Evolutionary conservation across 2,113 vertebrate genomes (phyloP).

Genomic region (Conger conger): DNA sequence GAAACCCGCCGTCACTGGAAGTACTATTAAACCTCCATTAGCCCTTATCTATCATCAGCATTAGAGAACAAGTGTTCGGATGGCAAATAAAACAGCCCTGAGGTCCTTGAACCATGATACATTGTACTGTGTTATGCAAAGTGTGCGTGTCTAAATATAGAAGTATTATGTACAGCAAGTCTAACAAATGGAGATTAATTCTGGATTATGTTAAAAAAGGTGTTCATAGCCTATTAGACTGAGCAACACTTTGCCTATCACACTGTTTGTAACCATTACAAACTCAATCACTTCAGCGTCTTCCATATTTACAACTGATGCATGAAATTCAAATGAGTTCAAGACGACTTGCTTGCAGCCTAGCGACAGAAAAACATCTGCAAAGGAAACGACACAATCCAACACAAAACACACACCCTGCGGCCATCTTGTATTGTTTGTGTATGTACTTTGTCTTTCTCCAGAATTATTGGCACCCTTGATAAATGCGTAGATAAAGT

Average conservation of each 20-base stretch:
- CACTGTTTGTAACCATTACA: background rate
- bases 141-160: background rate
- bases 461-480: too few species aligned
- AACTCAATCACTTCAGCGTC: background rate
- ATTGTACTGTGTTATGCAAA: background rate
- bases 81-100: constrained; percentile 14
- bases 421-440: background rate
- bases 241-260: background rate
- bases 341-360: background rate
- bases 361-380: background rate
- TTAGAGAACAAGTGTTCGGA: background rate
- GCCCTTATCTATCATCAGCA: background rate
- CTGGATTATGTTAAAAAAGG: background rate
- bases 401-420: background rate
- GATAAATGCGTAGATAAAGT: too few species aligned
- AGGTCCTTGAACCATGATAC: constrained; percentile 4
- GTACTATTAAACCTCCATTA: constrained; percentile 10
- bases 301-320: background rate
- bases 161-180: background rate
- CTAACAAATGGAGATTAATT: background rate
- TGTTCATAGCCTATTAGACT: background rate
- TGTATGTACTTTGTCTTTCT: background rate
- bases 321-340: background rate
- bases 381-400: background rate
- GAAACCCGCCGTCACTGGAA: background rate